These are phyloP conservation scores for Ochotona princeps DNA, from an alignment of 2,113 vertebrate species.

Conservation along the genomic window DNA sequence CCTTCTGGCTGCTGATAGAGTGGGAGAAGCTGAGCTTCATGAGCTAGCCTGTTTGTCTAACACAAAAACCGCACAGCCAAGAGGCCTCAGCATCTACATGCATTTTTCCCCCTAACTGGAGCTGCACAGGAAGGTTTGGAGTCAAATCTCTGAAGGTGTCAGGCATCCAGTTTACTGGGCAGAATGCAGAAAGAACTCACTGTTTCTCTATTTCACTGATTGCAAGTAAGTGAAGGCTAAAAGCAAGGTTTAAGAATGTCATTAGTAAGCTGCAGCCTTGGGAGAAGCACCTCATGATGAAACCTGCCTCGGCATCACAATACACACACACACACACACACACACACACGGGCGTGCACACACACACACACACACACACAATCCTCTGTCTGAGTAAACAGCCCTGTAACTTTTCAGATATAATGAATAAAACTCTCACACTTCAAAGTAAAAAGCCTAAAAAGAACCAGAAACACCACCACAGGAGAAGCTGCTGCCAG, in stretches of 20 bases:
- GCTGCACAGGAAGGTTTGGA: not conserved
- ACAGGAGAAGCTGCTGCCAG: not conserved
- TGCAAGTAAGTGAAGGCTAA: slow-evolving; percentile 76
- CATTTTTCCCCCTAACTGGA: slow-evolving; percentile 17
- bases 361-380: not conserved
- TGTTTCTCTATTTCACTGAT: slow-evolving; percentile 73
- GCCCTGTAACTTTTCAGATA: slow-evolving; percentile 76
- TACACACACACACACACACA: not conserved
- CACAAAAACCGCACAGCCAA: slow-evolving; percentile 8
- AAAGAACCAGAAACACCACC: not conserved
- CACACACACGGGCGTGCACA: slow-evolving; percentile 25
- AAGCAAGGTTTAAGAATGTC: slow-evolving; percentile 67
- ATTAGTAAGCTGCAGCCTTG: slow-evolving; percentile 80
- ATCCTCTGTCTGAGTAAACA: slow-evolving; percentile 73
- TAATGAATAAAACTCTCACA: slow-evolving; percentile 24
- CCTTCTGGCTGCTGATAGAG: slow-evolving; percentile 38
- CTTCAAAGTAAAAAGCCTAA: slow-evolving; percentile 65
- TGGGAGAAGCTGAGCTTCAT: not conserved
- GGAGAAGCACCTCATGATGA: slow-evolving; percentile 64
- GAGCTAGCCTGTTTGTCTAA: slow-evolving; percentile 1
- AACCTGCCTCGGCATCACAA: not conserved
- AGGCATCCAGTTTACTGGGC: slow-evolving; percentile 46
- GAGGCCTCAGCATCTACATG: slow-evolving; percentile 47
- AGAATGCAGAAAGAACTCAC: slow-evolving; percentile 66
- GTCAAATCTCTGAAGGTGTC: slow-evolving; percentile 26